Evolutionary conservation across 2,797 vertebrate genomes (phyloP).

Genomic region (Potorous gilbertii): DNA sequence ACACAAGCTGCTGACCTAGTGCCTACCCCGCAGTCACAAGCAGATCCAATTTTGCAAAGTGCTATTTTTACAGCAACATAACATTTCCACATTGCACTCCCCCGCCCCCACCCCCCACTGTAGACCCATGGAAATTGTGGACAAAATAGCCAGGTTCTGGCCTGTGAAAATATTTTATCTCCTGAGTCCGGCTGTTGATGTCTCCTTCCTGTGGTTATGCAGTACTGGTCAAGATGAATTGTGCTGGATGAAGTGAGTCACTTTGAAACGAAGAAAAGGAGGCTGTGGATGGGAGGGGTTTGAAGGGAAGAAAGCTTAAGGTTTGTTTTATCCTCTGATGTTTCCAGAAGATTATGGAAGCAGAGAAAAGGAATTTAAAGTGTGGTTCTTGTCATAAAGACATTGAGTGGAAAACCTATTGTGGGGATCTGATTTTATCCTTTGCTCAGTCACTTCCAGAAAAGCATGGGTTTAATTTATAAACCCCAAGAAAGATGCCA

Average conservation of each 20-base stretch:
- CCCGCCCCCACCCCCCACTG: conserved; percentile 33
- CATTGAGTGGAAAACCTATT: conserved; percentile 64
- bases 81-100: conserved; percentile 64
- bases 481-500: conserved; percentile 52
- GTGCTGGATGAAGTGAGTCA: conserved; percentile 75
- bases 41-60: conserved; percentile 74
- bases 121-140: conserved; percentile 68
- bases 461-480: conserved; percentile 41
- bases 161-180: conserved; percentile 67
- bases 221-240: conserved; percentile 76
- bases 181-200: conserved; percentile 59
- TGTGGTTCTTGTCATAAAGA: conserved; percentile 71
- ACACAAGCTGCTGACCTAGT: conserved; percentile 74
- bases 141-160: conserved; percentile 72
- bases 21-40: conserved; percentile 56
- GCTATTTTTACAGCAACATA: conserved; percentile 79
- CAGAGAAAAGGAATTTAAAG: conserved; percentile 75
- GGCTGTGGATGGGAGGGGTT: conserved; percentile 21
- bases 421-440: conserved; percentile 72
- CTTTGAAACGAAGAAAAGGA: conserved; percentile 71
- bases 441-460: conserved; percentile 73
- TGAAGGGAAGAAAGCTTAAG: background rate
- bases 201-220: conserved; percentile 75
- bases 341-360: conserved; percentile 71
- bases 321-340: conserved; percentile 57